Base-by-base conservation (phyloP, 2,888 invertebrate species). In the Doris montereyensis region DNA sequence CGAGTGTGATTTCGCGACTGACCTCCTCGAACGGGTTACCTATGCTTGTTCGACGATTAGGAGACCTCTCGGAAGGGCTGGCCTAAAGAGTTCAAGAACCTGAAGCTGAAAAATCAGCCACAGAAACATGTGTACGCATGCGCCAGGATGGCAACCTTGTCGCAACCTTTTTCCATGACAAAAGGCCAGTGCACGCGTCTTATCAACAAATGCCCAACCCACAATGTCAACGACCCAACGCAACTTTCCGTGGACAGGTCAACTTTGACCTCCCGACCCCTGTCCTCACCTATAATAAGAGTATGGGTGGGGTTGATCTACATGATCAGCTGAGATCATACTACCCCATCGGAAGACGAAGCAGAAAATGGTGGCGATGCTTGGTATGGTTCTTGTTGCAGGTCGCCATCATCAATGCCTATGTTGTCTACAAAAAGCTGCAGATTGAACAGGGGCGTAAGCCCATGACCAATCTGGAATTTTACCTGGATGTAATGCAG, bases 311-410 rank as follows among this genome's bases (percentile, higher is more conserved):
- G 1, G 72, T 72, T 1, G 52, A 52, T 24, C 21, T 41, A 3
- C 35, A 72, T 34, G 72, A 41, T 24, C 72, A 72, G 52, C 26
- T 52, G 1, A 2, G 72, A 1, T 10, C 72, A 24, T 72, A 72
- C 26, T 72, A 72, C 52, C 72, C 72, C 21, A 28, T 72, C 8
- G 72, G 72, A 5, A 10, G 41, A 52, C 21, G 41, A 1, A 72
- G 72, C 24, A 72, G 26, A 5, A 72, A 72, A 52, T 72, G 72
- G 52, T 72, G 72, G 72, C 32, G 35, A 2, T 71, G 35, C 24
- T 28, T 34, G 17, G 17, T 72, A 10, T 72, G 72, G 72, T 72
- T 41, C 24, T 28, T 72, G 13, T 13, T 35, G 4, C 41, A 72
- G 21, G 41, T 72, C 1, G 72, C 72, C 1, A 34, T 34, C 2